These are phyloP conservation scores for Agriopis aurantiaria DNA, from an alignment of 2,888 invertebrate species.

Conservation along the genomic window DNA sequence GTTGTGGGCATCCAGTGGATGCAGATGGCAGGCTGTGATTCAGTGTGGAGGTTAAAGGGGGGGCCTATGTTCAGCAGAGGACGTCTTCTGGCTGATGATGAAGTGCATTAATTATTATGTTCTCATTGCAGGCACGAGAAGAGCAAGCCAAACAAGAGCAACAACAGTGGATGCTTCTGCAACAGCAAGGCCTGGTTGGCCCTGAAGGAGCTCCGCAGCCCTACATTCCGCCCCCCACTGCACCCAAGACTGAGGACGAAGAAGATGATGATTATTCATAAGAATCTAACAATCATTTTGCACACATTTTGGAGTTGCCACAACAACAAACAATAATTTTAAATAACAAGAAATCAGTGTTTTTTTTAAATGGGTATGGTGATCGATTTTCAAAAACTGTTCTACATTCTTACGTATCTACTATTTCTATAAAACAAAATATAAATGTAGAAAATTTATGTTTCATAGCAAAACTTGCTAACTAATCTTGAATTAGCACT, in stretches of 20 bases:
- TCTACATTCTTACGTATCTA: too few species aligned
- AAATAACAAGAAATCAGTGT: not conserved
- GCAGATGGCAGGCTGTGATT: too few species aligned
- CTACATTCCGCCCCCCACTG: slow-evolving; percentile 74
- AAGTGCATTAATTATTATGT: not conserved
- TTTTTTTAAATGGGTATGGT: not conserved
- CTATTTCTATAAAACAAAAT: too few species aligned
- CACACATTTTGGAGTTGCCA: slow-evolving; percentile 2
- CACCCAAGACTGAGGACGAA: slow-evolving; percentile 74
- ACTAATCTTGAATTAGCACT: too few species aligned
- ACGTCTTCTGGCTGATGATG: too few species aligned
- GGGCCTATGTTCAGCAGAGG: too few species aligned
- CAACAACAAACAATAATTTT: not conserved
- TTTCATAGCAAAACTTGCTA: too few species aligned
- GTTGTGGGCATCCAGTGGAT: too few species aligned
- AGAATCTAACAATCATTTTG: slow-evolving; percentile 15
- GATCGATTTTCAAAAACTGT: too few species aligned
- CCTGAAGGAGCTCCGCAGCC: slow-evolving; percentile 72
- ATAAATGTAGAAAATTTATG: too few species aligned
- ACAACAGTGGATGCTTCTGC: slow-evolving; percentile 96
- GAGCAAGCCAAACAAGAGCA: slow-evolving; percentile 97
- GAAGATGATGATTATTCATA: slow-evolving; percentile 85
- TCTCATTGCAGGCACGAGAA: slow-evolving; percentile 89
- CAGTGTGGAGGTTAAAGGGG: too few species aligned
- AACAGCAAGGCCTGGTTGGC: slow-evolving; percentile 81